These are phyloP conservation scores for Rousettus leschenaultii DNA, from an alignment of 2,113 vertebrate genomes.

Conservation along the genomic window DNA sequence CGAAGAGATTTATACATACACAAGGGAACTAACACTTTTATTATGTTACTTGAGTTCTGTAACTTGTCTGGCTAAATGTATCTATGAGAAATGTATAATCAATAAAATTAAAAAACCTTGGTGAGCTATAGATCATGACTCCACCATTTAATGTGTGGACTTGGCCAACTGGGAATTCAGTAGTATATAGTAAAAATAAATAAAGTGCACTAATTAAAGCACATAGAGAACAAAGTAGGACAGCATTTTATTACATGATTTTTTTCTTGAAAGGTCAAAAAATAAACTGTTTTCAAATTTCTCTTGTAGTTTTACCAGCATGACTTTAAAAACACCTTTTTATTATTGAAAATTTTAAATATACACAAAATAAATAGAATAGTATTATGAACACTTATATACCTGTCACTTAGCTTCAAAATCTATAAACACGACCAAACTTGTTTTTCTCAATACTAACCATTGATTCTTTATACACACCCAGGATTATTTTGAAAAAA, in stretches of 20 bases:
- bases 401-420: background rate
- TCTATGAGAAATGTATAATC: background rate
- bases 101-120: conserved; percentile 14
- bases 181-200: background rate
- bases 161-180: background rate
- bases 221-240: background rate
- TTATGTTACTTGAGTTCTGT: background rate
- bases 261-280: background rate
- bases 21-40: background rate
- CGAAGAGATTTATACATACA: background rate
- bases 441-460: background rate
- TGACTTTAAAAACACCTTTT: background rate
- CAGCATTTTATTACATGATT: background rate
- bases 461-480: background rate
- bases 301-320: background rate
- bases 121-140: background rate
- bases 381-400: background rate
- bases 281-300: conserved; percentile 20
- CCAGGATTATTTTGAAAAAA: background rate
- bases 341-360: background rate
- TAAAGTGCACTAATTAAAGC: background rate
- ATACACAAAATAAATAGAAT: background rate
- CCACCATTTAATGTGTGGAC: background rate
- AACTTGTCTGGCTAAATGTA: background rate
- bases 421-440: background rate